phyloP scores from a whole-genome alignment of 1,140 invertebrate genomes.

The Pseudomyrmex flavicornis region DNA sequence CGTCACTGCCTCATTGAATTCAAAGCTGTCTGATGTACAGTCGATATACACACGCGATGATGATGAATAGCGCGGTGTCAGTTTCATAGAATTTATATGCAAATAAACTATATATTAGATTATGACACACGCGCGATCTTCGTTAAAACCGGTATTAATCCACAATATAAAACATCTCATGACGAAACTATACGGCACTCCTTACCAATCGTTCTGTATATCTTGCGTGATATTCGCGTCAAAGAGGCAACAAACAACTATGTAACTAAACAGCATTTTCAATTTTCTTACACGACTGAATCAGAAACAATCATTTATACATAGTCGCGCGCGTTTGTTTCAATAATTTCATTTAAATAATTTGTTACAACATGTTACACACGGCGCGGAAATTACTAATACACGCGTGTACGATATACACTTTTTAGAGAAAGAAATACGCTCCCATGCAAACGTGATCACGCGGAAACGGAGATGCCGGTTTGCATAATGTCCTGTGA shows the following conservation, averaged over 20 bases:
- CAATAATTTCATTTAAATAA: too few species aligned
- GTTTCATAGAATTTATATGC: conserved; percentile 6
- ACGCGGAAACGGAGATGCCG: background rate
- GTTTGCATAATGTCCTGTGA: background rate
- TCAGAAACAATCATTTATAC: too few species aligned
- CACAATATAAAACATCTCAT: background rate
- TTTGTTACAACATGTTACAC: too few species aligned
- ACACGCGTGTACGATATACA: too few species aligned
- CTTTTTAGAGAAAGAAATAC: too few species aligned
- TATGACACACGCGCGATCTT: conserved; percentile 1
- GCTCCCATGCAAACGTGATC: too few species aligned
- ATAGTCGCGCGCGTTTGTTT: too few species aligned
- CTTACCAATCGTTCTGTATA: background rate
- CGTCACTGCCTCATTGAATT: conserved; percentile 26
- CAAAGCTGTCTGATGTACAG: background rate
- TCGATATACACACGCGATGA: background rate
- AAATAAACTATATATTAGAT: conserved; percentile 27
- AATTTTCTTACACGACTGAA: too few species aligned
- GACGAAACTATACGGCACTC: conserved; percentile 3
- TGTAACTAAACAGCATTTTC: too few species aligned
- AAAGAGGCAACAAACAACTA: too few species aligned
- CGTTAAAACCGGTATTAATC: background rate
- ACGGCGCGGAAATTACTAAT: too few species aligned
- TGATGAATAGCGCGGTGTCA: background rate
- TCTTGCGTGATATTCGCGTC: background rate